Conservation (phyloP, 2,113 vertebrate genomes). For the Ciconia boyciana region DNA sequence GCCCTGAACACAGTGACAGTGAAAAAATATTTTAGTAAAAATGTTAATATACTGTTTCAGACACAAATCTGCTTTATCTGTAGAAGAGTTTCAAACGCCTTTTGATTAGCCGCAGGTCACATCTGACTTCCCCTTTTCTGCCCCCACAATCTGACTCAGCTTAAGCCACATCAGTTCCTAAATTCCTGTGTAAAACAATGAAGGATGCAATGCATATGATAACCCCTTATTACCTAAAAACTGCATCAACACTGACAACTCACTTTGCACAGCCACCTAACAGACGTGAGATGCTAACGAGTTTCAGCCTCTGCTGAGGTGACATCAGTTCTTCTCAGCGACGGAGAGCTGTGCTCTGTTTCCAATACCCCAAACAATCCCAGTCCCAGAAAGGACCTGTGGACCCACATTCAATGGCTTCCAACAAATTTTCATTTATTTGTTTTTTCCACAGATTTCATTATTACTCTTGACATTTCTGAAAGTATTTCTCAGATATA, state of each 20-base stretch:
- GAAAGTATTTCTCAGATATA: neutral
- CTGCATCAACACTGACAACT: neutral
- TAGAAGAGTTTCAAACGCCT: neutral
- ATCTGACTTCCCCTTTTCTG: neutral
- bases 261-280: neutral
- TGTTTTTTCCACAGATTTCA: neutral
- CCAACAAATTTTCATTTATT: neutral
- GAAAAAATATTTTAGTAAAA: neutral
- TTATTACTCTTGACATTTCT: neutral
- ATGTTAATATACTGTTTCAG: neutral
- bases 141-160: neutral
- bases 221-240: neutral
- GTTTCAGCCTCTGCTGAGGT: neutral
- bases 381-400: neutral
- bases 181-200: neutral
- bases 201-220: neutral
- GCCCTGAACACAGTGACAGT: neutral
- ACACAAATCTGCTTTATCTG: neutral
- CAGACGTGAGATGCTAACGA: neutral
- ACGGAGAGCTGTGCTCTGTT: neutral
- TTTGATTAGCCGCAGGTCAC: neutral
- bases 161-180: neutral
- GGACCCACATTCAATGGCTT: neutral
- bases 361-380: neutral
- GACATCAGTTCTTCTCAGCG: neutral